Conservation (phyloP, 2,797 vertebrate genomes). For the Anolis apletophallus region DNA sequence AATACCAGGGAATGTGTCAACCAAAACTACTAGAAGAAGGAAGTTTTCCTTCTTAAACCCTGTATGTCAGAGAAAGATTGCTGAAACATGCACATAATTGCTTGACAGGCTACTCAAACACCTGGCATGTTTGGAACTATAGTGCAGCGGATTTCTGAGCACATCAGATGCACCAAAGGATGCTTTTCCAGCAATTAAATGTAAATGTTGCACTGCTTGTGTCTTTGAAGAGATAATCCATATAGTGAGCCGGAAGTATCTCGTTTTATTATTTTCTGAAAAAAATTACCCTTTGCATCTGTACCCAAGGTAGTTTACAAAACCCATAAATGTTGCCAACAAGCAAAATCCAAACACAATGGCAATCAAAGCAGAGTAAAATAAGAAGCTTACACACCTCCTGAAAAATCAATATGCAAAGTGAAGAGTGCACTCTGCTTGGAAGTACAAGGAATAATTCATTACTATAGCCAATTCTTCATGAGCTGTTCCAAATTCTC, state of each 20-base stretch:
- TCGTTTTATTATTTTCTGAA: background rate
- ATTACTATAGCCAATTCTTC: background rate
- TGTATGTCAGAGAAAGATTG: too few species aligned
- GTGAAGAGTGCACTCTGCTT: background rate
- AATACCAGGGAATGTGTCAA: too few species aligned
- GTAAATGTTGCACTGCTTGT: too few species aligned
- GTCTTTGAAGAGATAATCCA: background rate
- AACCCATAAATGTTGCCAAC: background rate
- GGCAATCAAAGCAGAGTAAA: background rate
- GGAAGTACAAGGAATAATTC: background rate
- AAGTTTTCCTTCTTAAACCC: too few species aligned
- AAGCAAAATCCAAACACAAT: background rate
- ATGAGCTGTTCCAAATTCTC: background rate
- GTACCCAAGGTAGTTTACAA: background rate
- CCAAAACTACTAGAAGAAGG: too few species aligned
- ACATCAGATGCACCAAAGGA: too few species aligned
- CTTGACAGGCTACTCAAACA: too few species aligned
- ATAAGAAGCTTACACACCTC: background rate
- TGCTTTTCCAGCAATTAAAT: too few species aligned
- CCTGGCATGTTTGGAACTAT: too few species aligned
- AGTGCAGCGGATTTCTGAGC: too few species aligned
- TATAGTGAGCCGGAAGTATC: background rate
- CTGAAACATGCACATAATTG: too few species aligned
- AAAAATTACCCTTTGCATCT: background rate
- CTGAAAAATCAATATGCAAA: background rate